A percentile compares a stretch with the other conserved stretches of the same genome.
Conservation (phyloP, 2,113 vertebrate species). For the Protobothrops mucrosquamatus region DNA sequence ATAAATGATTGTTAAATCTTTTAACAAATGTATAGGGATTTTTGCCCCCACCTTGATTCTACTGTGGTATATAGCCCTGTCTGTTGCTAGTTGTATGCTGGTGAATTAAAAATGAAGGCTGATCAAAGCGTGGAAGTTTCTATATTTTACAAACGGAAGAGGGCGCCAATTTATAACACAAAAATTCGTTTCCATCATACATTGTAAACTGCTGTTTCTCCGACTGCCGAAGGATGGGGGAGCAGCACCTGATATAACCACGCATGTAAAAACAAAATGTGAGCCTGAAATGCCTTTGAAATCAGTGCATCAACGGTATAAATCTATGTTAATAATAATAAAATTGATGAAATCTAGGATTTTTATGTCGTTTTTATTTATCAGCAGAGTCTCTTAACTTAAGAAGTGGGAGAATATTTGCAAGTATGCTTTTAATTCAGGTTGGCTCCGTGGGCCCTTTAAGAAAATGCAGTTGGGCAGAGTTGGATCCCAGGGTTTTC, state of each 20-base stretch:
- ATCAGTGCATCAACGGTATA: background rate
- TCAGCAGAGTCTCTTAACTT: background rate
- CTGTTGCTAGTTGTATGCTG: background rate
- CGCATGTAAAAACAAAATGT: background rate
- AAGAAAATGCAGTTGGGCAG: background rate
- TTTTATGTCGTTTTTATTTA: background rate
- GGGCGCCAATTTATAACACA: constrained; percentile 42
- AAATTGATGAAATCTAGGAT: background rate
- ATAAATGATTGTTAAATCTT: no score
- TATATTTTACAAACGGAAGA: constrained; percentile 24
- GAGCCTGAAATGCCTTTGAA: background rate
- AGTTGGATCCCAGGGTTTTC: background rate
- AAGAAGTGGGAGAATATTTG: background rate
- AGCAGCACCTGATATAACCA: no score
- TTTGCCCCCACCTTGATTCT: background rate
- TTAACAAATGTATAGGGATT: background rate
- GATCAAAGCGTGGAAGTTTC: background rate
- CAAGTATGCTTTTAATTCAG: background rate
- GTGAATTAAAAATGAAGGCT: background rate
- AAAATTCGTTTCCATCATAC: background rate
- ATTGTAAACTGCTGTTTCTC: background rate
- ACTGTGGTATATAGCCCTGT: background rate
- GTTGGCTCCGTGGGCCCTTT: background rate
- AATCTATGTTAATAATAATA: background rate
- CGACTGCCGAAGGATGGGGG: background rate